These are phyloP conservation scores for Microctonus hyperodae DNA, from an alignment of 2,888 invertebrate genomes.

Conservation along the genomic window DNA sequence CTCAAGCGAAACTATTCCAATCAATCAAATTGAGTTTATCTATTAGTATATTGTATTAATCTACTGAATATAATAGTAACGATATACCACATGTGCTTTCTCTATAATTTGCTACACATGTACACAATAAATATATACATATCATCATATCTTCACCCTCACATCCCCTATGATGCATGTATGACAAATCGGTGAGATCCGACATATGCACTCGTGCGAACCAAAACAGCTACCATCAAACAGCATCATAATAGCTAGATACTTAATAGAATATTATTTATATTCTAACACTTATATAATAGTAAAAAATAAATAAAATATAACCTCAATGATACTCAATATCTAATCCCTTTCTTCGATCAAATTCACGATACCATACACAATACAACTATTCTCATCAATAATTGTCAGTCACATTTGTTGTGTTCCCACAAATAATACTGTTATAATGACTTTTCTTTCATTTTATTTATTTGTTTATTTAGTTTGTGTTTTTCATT, in stretches of 20 bases:
- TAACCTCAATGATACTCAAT: background rate
- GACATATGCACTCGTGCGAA: slow-evolving; percentile 55
- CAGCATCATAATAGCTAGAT: slow-evolving; percentile 26
- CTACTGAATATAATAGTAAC: background rate
- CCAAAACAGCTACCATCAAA: slow-evolving; percentile 42
- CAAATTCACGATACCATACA: background rate
- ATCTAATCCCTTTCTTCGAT: background rate
- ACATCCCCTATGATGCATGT: slow-evolving; percentile 29
- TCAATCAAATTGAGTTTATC: slow-evolving; percentile 2
- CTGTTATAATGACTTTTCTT: slow-evolving; percentile 11
- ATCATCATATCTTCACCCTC: slow-evolving; percentile 25
- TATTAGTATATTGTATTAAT: background rate
- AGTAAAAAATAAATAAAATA: background rate
- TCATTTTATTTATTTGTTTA: slow-evolving; percentile 4
- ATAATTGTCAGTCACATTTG: slow-evolving; percentile 20
- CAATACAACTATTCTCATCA: slow-evolving; percentile 4
- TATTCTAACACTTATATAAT: background rate
- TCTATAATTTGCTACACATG: background rate
- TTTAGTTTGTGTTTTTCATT: background rate
- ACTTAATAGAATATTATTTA: background rate
- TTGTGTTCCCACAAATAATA: slow-evolving; percentile 13
- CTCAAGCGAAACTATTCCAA: background rate
- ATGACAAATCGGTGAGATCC: slow-evolving; percentile 57
- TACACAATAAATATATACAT: slow-evolving; percentile 10
- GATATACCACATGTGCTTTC: background rate